phyloP scores from a whole-genome alignment of 2,113 vertebrate genomes.

The Hypanus sabinus region DNA sequence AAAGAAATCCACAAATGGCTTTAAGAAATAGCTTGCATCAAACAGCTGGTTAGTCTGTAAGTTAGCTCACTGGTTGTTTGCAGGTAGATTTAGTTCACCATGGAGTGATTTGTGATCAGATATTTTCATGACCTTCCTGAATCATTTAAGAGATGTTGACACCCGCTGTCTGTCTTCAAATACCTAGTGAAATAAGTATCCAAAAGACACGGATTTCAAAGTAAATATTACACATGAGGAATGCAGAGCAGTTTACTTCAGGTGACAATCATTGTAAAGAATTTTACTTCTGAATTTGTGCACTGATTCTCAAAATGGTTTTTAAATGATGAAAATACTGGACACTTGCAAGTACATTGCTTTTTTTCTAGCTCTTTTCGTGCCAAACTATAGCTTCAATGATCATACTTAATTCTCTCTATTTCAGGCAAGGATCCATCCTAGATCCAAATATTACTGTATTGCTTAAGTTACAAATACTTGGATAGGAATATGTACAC shows the following conservation, averaged over 20 bases:
- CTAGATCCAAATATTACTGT: not conserved
- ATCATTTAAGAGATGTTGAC: conserved; percentile 33
- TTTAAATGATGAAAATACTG: conserved; percentile 1
- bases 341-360: not conserved
- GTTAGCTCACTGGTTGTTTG: conserved; percentile 16
- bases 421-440: not conserved
- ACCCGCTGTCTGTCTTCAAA: conserved; percentile 23
- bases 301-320: conserved; percentile 7
- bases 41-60: conserved; percentile 27
- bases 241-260: conserved; percentile 19
- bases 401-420: not conserved
- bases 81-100: conserved; percentile 8
- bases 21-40: conserved; percentile 8
- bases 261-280: conserved; percentile 28
- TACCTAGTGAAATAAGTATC: not conserved
- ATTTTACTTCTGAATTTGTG: conserved; percentile 30
- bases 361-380: not conserved
- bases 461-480: not conserved
- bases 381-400: not conserved
- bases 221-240: conserved; percentile 8
- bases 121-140: conserved; percentile 35
- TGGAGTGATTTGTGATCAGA: conserved; percentile 28
- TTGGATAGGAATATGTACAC: not conserved
- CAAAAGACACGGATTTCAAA: conserved; percentile 9
- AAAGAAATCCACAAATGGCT: not conserved